Evolutionary conservation across 1,140 invertebrate genomes (phyloP).

Genomic region (Procambarus clarkii): DNA sequence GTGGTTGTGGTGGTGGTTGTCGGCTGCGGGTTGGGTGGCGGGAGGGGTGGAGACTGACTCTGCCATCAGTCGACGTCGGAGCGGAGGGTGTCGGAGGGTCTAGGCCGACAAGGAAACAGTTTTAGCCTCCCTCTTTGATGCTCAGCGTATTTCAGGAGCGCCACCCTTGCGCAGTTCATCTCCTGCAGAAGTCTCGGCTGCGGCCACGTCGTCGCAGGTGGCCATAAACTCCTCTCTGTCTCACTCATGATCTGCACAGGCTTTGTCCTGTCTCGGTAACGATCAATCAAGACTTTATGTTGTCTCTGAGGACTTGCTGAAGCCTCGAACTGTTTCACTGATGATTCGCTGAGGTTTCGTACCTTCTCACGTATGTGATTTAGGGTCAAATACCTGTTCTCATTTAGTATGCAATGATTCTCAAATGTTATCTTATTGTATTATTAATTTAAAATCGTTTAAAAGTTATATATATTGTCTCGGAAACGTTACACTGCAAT

Average conservation of each 20-base stretch:
- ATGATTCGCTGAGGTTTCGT: background rate
- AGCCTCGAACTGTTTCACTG: background rate
- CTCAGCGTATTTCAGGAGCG: slow-evolving; percentile 33
- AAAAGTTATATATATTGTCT: no score
- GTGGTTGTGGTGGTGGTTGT: background rate
- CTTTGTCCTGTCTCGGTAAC: background rate
- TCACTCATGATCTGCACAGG: background rate
- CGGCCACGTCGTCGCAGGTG: background rate
- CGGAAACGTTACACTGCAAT: no score
- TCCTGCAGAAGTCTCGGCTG: background rate
- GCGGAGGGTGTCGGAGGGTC: slow-evolving; percentile 42
- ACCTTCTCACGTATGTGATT: no score
- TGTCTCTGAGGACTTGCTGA: background rate
- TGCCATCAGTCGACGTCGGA: slow-evolving; percentile 46
- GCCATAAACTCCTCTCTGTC: background rate
- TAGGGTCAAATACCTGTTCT: no score
- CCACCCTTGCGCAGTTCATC: background rate
- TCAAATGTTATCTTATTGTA: no score
- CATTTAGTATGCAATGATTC: no score
- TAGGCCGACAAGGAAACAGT: slow-evolving; percentile 58
- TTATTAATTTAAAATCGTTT: no score
- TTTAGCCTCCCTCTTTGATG: slow-evolving; percentile 58
- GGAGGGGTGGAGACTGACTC: slow-evolving; percentile 38
- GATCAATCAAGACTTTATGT: background rate
- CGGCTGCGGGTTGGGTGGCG: background rate